Conservation (phyloP, 2,888 invertebrate species). For the Caenorhabditis sp. region DNA sequence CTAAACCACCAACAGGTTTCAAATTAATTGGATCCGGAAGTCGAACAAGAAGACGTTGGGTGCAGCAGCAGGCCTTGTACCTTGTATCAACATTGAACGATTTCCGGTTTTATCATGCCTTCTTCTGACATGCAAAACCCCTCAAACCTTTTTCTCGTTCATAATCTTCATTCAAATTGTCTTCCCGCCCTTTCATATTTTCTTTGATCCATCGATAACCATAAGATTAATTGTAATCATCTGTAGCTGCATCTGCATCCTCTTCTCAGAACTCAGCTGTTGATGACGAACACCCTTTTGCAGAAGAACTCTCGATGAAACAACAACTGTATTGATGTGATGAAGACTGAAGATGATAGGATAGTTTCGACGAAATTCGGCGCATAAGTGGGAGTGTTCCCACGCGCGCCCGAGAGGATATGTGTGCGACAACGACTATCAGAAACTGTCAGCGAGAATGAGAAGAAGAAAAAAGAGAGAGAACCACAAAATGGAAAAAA, state of each 20-base stretch:
- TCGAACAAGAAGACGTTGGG: slow-evolving; percentile 22
- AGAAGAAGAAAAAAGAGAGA: slow-evolving; percentile 30
- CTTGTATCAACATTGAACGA: slow-evolving; percentile 62
- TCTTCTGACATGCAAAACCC: slow-evolving; percentile 23
- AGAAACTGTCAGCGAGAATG: slow-evolving; percentile 51
- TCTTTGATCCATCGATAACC: slow-evolving; percentile 35
- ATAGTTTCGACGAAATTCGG: slow-evolving; percentile 63
- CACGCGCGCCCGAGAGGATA: slow-evolving; percentile 38
- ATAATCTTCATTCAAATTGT: slow-evolving; percentile 51
- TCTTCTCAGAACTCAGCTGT: slow-evolving; percentile 39
- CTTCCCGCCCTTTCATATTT: slow-evolving; percentile 30
- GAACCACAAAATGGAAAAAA: slow-evolving; percentile 4
- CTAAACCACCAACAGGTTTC: slow-evolving; percentile 60
- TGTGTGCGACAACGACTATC: slow-evolving; percentile 51
- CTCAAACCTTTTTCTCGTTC: slow-evolving; percentile 51
- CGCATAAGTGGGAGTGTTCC: slow-evolving; percentile 63
- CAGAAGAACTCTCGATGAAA: slow-evolving; percentile 17
- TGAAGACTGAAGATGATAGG: slow-evolving; percentile 48
- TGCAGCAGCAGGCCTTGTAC: slow-evolving; percentile 52
- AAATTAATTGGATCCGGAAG: slow-evolving; percentile 65
- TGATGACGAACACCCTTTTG: slow-evolving; percentile 15
- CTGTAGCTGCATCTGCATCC: background rate
- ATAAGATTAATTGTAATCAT: slow-evolving; percentile 27
- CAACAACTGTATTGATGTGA: slow-evolving; percentile 32
- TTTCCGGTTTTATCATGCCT: slow-evolving; percentile 62